Conservation (phyloP, 2,113 vertebrate species). For the Laticauda laticaudata region DNA sequence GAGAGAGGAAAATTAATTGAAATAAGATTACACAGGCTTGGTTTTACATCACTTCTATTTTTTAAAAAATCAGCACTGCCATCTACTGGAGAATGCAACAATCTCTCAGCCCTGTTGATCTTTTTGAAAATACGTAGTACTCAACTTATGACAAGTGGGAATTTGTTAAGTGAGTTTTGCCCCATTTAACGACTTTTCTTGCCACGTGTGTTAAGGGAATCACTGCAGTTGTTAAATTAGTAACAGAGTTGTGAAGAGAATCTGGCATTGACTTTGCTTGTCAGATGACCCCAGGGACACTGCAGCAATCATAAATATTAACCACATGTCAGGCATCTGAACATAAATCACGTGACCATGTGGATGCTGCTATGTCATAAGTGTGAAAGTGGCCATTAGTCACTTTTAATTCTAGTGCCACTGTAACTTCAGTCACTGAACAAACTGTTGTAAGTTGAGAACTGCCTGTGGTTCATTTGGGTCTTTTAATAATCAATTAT, state of each 20-base stretch:
- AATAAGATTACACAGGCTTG: neutral
- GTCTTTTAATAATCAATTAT: neutral
- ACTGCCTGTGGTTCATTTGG: neutral
- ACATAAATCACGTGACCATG: neutral
- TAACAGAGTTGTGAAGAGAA: too few relatives aligned
- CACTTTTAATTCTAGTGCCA: neutral
- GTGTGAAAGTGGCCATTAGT: neutral
- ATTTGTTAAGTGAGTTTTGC: too few relatives aligned
- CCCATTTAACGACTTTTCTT: too few relatives aligned
- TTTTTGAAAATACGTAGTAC: neutral
- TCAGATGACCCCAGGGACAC: neutral
- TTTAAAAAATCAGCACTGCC: constrained; percentile 6
- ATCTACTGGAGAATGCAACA: constrained; percentile 19
- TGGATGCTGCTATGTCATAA: neutral
- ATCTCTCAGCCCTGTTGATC: too few relatives aligned
- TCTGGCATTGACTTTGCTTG: too few relatives aligned
- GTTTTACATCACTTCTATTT: neutral
- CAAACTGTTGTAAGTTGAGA: too few relatives aligned
- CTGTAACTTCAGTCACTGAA: neutral
- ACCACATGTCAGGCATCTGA: neutral
- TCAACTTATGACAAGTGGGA: neutral
- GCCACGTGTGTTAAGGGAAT: too few relatives aligned
- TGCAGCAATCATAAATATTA: neutral
- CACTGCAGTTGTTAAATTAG: too few relatives aligned
- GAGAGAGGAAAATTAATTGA: neutral